Evolutionary conservation across 2,797 vertebrate genomes (phyloP), one percentile per base, ranked within the genome.

Genomic region (Orestias chungarensis): DNA sequence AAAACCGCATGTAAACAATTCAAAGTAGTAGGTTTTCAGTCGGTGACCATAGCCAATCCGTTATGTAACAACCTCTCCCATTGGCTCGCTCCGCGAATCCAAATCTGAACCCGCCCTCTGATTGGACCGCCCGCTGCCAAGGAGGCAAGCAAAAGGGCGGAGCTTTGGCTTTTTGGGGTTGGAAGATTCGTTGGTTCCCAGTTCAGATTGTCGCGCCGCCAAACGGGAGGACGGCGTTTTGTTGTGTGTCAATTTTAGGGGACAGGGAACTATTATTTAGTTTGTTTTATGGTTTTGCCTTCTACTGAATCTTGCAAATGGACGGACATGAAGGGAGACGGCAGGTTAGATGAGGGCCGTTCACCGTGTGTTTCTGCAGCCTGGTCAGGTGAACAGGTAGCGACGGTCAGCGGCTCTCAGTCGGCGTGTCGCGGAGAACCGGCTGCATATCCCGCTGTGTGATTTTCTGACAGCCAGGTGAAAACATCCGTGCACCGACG

Each of bases 311-410:
- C 73, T 43, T 4, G 49, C 27, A 75, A 80, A 83, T 74, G 78
- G 67, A 10, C 20, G 70, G 74, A 82, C 65, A 91, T 91, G 83
- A 90, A 87, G 87, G 85, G 87, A 73, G 31, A 72, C 15, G 11
- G 3, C 65, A 18, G 54, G 70, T 14, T 54, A 33, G 2, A 67
- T 40, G 86, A 82, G 81, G 87, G 91, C 88, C 88, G 92, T 87
- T 77, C 62, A 64, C 91, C 85, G 67, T 78, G 81, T 75, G n/a
- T 75, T 88, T 82, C 86, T 43, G 31, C 85, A 64, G 68, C 35
- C 81, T 75, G 81, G 87, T 88, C 80, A 82, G 71, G 82, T 88
- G 74, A 90, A 93, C 92, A 93, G 92, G 92, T 92, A 93, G 86
- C 70, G 80, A 82, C 81, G 68, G 71, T 70, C 78, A 72, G 78